Conservation (phyloP, 2,797 vertebrate species). For the Lagocephalus sceleratus region DNA sequence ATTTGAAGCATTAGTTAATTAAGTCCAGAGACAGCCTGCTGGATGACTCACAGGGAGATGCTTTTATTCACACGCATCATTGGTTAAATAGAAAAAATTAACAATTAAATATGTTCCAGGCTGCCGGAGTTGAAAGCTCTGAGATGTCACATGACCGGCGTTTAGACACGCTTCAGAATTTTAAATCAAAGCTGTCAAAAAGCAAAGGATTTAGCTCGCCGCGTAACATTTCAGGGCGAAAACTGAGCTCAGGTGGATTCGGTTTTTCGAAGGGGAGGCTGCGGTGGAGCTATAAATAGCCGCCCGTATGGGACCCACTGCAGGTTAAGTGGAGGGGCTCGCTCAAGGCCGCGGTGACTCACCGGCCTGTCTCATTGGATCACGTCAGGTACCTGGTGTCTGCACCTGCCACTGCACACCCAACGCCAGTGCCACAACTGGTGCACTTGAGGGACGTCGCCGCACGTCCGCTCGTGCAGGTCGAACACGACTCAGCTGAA, state of each 20-base stretch:
- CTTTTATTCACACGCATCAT: slow-evolving; percentile 31
- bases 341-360: slow-evolving; percentile 55
- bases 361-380: slow-evolving; percentile 62
- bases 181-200: slow-evolving; percentile 38
- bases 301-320: slow-evolving; percentile 53
- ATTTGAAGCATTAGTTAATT: slow-evolving; percentile 40
- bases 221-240: slow-evolving; percentile 28
- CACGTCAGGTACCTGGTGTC: slow-evolving; percentile 65
- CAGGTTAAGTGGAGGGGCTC: slow-evolving; percentile 53
- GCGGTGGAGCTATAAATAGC: slow-evolving; percentile 69
- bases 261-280: slow-evolving; percentile 34
- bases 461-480: too few species aligned
- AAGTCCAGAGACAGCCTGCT: slow-evolving; percentile 28
- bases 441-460: too few species aligned
- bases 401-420: slow-evolving; percentile 54
- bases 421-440: slow-evolving; percentile 6
- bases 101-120: slow-evolving; percentile 33
- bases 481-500: too few species aligned
- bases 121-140: slow-evolving; percentile 26
- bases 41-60: slow-evolving; percentile 23
- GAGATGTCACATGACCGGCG: slow-evolving; percentile 19
- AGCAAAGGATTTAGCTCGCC: slow-evolving; percentile 20
- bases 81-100: slow-evolving; percentile 33
- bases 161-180: slow-evolving; percentile 34
- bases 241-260: slow-evolving; percentile 31